Percentiles rank a stretch among this genome's conserved stretches.
These are phyloP conservation scores for Rutpela maculata DNA, from an alignment of 2,888 invertebrate genomes.

Conservation along the genomic window DNA sequence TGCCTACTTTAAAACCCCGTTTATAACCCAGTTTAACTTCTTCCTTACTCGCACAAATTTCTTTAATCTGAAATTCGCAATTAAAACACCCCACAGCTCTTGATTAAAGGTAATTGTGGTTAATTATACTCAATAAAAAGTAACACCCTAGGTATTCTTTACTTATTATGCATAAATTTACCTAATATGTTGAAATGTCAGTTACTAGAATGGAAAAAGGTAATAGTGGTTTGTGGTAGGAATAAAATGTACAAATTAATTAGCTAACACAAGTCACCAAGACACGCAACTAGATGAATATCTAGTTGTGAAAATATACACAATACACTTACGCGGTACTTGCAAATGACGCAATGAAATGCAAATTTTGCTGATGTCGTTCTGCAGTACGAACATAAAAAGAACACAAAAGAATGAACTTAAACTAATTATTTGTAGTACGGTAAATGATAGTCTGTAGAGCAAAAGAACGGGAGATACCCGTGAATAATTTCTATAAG, in stretches of 20 bases:
- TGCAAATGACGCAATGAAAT: not conserved
- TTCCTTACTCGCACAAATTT: conserved; percentile 8
- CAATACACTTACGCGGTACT: not conserved
- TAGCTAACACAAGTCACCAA: not conserved
- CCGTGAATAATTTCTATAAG: too few relatives aligned
- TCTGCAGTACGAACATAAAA: not conserved
- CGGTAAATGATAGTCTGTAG: too few relatives aligned
- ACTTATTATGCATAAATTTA: not conserved
- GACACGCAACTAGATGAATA: conserved; percentile 16
- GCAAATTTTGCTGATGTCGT: not conserved
- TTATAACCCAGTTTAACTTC: conserved; percentile 1
- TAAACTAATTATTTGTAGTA: not conserved
- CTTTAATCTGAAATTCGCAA: conserved; percentile 15
- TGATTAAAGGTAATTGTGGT: conserved; percentile 15
- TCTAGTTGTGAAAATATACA: not conserved
- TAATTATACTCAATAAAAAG: conserved; percentile 19
- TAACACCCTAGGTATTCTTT: not conserved
- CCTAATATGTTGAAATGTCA: not conserved
- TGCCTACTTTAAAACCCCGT: not conserved
- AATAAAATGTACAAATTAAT: conserved; percentile 27
- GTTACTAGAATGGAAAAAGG: conserved; percentile 10
- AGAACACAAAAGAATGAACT: not conserved
- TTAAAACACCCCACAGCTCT: conserved; percentile 22
- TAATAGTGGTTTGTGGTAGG: not conserved
- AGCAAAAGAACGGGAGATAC: too few relatives aligned